Evolutionary conservation across 1,140 invertebrate genomes (phyloP), one percentile per base, ranked within the genome.

Genomic region (Colletes gigas): DNA sequence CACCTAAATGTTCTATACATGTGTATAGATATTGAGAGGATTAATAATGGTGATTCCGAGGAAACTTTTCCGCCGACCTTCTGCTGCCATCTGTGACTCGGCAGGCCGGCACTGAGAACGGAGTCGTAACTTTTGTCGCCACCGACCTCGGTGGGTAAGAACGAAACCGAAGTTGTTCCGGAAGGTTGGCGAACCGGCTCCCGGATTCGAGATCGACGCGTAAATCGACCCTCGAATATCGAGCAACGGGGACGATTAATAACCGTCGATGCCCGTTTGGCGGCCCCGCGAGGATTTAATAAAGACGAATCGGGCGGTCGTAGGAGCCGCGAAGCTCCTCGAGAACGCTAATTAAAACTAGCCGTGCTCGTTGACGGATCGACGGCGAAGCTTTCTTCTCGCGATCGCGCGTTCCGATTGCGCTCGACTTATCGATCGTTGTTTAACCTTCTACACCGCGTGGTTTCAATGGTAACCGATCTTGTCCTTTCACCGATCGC

Each of bases 61-160:
- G 0, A 39, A 60, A 50, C 52, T 72, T 71, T 60, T 19, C 44
- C 54, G 12, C 39, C 50, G 68, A 85, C 72, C 83, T 84, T 76
- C 88, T 92, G 89, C 91, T 91, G 91, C 91, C 91, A 92, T 92
- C 91, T 92, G 87, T 90, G 81, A 75, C 68, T 57, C 47, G 55
- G n/a, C 6, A 59, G 52, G 44, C 50, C 30, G 60, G 72, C 68
- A n/a, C n/a, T 59, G 55, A 47, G 74, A 72, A 67, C 74, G 4
- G 77, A 52, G 65, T 62, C 70, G 30, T 78, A 70, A 54, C 73
- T 75, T 83, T 88, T 54, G 78, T 83, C 68, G 78, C 60, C 10
- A 41, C 12, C 50, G 41, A 44, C 15, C 87, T 85, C 85, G 76
- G 86, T 88, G 62, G 84, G 82, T 88, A 89, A 88, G 82, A 78